These are phyloP conservation scores for Dynastes grantii DNA, from an alignment of 2,888 invertebrate genomes.

Conservation along the genomic window DNA sequence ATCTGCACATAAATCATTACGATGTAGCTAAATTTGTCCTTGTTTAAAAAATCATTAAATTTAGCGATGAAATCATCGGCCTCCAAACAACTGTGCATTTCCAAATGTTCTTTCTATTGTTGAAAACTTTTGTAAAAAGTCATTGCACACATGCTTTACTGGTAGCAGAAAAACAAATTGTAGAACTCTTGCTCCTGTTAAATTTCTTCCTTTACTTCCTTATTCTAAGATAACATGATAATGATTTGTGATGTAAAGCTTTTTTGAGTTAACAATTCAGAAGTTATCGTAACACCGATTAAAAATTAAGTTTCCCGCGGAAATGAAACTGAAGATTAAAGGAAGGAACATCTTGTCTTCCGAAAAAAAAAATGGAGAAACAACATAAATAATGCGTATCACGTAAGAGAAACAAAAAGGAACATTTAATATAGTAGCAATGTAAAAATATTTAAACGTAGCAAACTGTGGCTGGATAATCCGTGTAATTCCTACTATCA, in stretches of 20 bases:
- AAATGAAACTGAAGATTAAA: constrained; percentile 26
- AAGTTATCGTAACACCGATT: neutral
- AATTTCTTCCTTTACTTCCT: too few species aligned
- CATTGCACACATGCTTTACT: too few species aligned
- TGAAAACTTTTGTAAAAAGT: too few species aligned
- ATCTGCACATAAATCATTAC: too few species aligned
- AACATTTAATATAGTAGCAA: constrained; percentile 39
- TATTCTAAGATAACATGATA: too few species aligned
- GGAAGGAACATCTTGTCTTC: neutral
- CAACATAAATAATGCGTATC: constrained; percentile 44
- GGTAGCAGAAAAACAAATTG: too few species aligned
- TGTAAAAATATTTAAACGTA: constrained; percentile 43
- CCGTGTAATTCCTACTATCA: constrained; percentile 61
- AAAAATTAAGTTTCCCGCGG: neutral
- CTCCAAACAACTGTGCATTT: too few species aligned
- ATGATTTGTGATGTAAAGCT: neutral
- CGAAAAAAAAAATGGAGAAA: neutral
- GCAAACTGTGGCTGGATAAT: constrained; percentile 60
- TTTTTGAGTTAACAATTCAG: neutral
- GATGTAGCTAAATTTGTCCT: too few species aligned
- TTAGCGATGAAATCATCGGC: too few species aligned
- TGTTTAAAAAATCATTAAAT: too few species aligned
- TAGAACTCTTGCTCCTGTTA: too few species aligned
- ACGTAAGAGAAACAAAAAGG: constrained; percentile 35
- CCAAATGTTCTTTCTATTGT: too few species aligned